phyloP scores from a whole-genome alignment of 2,113 vertebrate genomes.

The Amia ocellicauda region DNA sequence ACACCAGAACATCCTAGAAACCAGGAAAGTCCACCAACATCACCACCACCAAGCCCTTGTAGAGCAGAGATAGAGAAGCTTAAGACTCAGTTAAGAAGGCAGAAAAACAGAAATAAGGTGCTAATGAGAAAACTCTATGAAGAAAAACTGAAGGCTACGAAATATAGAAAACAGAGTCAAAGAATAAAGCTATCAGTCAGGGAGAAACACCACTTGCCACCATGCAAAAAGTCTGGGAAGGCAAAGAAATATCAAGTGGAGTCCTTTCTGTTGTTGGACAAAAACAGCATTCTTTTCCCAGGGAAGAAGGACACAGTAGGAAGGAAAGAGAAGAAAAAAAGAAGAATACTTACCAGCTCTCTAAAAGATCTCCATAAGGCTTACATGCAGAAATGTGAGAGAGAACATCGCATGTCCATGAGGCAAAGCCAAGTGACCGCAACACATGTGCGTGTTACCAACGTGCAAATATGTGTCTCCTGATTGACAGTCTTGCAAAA shows the following conservation, averaged over 20 bases:
- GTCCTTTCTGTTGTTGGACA: conserved; percentile 13
- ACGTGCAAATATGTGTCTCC: conserved; percentile 7
- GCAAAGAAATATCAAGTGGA: conserved; percentile 12
- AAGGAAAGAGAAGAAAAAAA: conserved; percentile 14
- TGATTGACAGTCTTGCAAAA: conserved; percentile 9
- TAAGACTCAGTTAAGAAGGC: conserved; percentile 8
- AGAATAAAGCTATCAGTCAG: background rate
- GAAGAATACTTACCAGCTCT: conserved; percentile 7
- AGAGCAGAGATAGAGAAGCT: background rate
- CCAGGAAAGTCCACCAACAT: conserved; percentile 17
- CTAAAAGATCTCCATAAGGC: conserved; percentile 13
- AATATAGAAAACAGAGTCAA: conserved; percentile 10
- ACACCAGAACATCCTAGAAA: conserved; percentile 13
- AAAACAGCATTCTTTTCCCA: conserved; percentile 18
- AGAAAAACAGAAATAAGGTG: conserved; percentile 12
- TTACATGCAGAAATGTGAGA: background rate
- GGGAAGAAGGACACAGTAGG: conserved; percentile 13
- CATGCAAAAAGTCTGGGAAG: background rate
- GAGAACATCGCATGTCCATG: background rate
- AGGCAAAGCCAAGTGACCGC: background rate
- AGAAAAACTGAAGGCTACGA: background rate
- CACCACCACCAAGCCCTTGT: conserved; percentile 3
- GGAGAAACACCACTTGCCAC: conserved; percentile 5
- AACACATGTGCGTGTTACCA: conserved; percentile 14
- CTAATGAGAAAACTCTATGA: background rate